Percentiles rank a stretch among this genome's conserved stretches.
Conservation (phyloP, 2,888 invertebrate genomes). For the Scrobipalpa atriplicella region DNA sequence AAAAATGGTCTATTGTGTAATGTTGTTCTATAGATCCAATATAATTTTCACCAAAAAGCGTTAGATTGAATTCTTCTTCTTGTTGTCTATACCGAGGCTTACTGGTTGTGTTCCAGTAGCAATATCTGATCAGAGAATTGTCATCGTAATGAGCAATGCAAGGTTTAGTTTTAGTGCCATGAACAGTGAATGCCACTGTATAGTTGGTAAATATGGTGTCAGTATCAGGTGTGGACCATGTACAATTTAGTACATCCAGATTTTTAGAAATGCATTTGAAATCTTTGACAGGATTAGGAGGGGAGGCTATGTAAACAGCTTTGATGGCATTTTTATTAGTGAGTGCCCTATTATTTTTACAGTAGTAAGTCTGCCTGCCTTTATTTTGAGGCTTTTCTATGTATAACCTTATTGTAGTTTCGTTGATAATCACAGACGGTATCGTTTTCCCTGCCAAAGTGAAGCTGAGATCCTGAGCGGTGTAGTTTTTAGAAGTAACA, state of each 20-base stretch:
- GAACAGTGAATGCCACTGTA: conserved; percentile 53
- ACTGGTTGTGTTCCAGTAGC: conserved; percentile 60
- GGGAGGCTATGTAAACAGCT: conserved; percentile 71
- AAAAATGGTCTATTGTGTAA: conserved; percentile 83
- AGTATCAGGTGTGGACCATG: conserved; percentile 83
- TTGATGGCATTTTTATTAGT: conserved; percentile 56
- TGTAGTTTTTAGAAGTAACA: conserved; percentile 73
- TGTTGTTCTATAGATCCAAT: conserved; percentile 81
- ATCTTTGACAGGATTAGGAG: conserved; percentile 85
- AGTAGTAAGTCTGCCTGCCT: conserved; percentile 70
- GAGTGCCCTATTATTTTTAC: conserved; percentile 59
- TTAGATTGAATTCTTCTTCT: conserved; percentile 79
- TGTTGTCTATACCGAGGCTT: conserved; percentile 72
- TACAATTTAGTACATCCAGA: conserved; percentile 88
- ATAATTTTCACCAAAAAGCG: conserved; percentile 82
- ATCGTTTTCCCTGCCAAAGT: conserved; percentile 42
- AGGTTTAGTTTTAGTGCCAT: conserved; percentile 48
- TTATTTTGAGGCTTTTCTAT: conserved; percentile 63
- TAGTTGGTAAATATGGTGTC: conserved; percentile 64
- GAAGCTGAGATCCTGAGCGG: conserved; percentile 74
- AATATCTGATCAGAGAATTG: conserved; percentile 46
- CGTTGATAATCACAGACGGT: conserved; percentile 81
- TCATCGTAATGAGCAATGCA: conserved; percentile 46
- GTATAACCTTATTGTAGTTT: conserved; percentile 83
- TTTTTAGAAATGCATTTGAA: conserved; percentile 89